These are phyloP conservation scores for Spongilla lacustris DNA, from an alignment of 37 sponge, comb jelly and placozoan species.

Conservation along the genomic window DNA sequence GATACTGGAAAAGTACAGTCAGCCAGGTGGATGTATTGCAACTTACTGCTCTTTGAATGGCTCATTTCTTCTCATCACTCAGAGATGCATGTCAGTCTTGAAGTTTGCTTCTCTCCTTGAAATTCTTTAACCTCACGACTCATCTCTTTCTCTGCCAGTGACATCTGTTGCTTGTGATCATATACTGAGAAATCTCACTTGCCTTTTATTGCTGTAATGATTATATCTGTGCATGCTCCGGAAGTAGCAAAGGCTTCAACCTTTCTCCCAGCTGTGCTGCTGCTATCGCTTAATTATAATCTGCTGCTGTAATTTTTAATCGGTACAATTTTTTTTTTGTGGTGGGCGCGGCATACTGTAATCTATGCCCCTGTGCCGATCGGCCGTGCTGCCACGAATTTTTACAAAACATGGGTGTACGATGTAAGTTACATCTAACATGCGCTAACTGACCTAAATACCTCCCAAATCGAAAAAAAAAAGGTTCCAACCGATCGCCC, in stretches of 20 bases:
- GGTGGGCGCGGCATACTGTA: too few relatives aligned
- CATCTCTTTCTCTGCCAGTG: background rate
- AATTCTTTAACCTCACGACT: background rate
- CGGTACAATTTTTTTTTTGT: too few relatives aligned
- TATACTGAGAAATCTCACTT: conserved; percentile 7
- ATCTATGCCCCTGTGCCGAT: too few relatives aligned
- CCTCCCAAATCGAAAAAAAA: too few relatives aligned
- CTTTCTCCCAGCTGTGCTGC: background rate
- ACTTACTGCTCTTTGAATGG: conserved; percentile 21
- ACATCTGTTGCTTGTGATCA: background rate
- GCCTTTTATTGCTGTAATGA: conserved; percentile 14
- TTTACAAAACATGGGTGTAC: too few relatives aligned
- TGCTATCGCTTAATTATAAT: too few relatives aligned
- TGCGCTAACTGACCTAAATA: too few relatives aligned
- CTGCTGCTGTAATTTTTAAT: too few relatives aligned
- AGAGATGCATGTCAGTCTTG: background rate
- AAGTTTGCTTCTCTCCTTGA: background rate
- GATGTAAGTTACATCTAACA: too few relatives aligned
- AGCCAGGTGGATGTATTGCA: conserved; percentile 33
- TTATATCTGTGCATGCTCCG: background rate
- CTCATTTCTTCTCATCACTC: conserved; percentile 12
- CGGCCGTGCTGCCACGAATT: too few relatives aligned
- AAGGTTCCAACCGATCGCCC: too few relatives aligned
- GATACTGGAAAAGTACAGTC: background rate
- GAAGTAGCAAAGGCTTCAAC: background rate